Evolutionary conservation across 2,797 vertebrate genomes (phyloP).

Genomic region (Rousettus madagascariensis): DNA sequence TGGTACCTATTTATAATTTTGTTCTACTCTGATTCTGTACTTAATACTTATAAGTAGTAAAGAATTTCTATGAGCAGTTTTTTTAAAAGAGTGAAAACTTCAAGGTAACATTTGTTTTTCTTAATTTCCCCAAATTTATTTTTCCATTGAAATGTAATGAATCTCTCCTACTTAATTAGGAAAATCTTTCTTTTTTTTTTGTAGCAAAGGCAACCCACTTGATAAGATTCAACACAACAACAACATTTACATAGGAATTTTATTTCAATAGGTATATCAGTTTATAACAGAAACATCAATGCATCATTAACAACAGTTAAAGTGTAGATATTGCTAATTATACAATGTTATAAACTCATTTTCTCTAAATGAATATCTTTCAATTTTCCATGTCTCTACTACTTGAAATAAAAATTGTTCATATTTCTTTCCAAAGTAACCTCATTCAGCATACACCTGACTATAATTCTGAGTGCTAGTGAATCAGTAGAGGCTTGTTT

Average conservation of each 20-base stretch:
- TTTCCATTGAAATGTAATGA: constrained; percentile 42
- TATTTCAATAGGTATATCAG: background rate
- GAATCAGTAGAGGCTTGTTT: background rate
- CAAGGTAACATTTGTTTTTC: background rate
- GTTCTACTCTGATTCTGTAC: constrained; percentile 4
- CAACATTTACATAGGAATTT: constrained; percentile 13
- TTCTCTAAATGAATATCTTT: background rate
- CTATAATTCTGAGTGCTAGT: background rate
- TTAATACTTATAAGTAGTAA: background rate
- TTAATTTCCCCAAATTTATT: background rate
- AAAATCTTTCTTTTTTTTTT: constrained; percentile 51
- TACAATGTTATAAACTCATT: background rate
- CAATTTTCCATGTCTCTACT: background rate
- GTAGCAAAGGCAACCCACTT: constrained; percentile 27
- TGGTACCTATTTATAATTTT: background rate
- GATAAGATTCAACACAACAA: constrained; percentile 62
- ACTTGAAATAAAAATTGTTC: constrained; percentile 21
- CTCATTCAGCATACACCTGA: background rate
- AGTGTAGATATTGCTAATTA: background rate
- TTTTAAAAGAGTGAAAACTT: background rate
- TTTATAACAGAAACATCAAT: background rate
- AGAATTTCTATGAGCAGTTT: background rate
- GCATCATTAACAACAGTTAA: background rate
- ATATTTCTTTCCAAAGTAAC: constrained; percentile 1
- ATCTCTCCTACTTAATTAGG: background rate